Percentiles rank a stretch among this genome's conserved stretches.
Evolutionary conservation across 2,888 invertebrate species (phyloP).

Genomic region (Oxystoma pomonae): DNA sequence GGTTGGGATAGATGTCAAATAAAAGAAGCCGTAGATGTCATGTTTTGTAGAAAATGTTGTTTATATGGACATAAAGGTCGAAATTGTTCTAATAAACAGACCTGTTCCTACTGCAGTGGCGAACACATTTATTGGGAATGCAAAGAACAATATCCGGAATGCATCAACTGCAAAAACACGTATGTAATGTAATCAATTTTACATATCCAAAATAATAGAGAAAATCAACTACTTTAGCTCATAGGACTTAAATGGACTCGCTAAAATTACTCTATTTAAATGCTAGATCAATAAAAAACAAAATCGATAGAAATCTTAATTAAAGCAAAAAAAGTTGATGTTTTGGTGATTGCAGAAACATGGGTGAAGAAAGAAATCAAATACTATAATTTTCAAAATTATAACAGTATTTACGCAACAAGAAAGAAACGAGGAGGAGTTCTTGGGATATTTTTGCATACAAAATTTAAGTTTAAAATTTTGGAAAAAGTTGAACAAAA

Average conservation of each 20-base stretch:
- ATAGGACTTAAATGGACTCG: neutral
- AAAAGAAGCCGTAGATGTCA: conserved; percentile 1
- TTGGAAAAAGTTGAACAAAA: neutral
- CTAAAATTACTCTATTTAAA: neutral
- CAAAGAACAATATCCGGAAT: neutral
- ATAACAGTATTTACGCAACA: neutral
- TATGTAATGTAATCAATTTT: no score
- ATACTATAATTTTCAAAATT: neutral
- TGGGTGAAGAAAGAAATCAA: neutral
- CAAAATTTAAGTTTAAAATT: neutral
- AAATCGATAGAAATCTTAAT: conserved; percentile 1
- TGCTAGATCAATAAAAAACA: conserved; percentile 4
- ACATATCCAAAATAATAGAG: neutral
- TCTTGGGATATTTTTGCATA: neutral
- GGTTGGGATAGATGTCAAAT: conserved; percentile 1
- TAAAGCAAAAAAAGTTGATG: neutral
- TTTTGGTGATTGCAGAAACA: neutral
- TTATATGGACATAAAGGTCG: neutral
- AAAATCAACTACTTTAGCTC: neutral
- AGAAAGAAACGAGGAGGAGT: neutral
- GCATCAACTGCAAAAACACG: neutral
- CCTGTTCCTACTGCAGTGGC: neutral
- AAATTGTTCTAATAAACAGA: neutral
- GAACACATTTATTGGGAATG: neutral
- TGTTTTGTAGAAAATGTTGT: neutral